A percentile compares a stretch with the other conserved stretches of the same genome.
phyloP scores from a whole-genome alignment of 2,797 vertebrate genomes.

The Clarias fuscus region DNA sequence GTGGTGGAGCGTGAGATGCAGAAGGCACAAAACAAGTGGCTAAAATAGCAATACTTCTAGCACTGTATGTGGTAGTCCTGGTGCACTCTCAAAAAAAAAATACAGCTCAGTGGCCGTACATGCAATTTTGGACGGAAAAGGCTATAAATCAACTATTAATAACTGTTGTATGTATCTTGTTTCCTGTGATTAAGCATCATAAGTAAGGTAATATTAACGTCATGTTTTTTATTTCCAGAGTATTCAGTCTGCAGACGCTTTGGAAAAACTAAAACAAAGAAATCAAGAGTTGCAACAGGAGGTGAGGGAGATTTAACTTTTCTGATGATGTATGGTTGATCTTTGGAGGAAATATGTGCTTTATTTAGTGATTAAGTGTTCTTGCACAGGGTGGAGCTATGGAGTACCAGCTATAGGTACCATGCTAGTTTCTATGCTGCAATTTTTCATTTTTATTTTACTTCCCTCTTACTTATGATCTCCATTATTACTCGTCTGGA shows the following conservation, averaged over 20 bases:
- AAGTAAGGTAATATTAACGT: background rate
- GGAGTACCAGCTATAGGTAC: background rate
- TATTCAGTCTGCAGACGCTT: constrained; percentile 19
- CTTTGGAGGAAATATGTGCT: background rate
- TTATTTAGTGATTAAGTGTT: background rate
- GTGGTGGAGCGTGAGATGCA: background rate
- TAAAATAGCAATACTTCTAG: background rate
- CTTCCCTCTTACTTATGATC: background rate
- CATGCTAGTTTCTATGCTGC: background rate
- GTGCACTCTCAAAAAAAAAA: background rate
- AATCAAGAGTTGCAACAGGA: constrained; percentile 46
- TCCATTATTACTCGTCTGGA: background rate
- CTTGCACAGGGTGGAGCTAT: background rate
- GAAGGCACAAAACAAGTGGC: background rate
- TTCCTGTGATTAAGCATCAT: background rate
- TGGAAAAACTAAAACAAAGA: constrained; percentile 36
- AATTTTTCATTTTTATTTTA: background rate
- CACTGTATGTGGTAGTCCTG: background rate
- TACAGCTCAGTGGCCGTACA: background rate
- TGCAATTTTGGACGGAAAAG: background rate
- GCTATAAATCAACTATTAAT: background rate
- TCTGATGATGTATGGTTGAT: background rate
- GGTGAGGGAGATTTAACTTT: constrained; percentile 42
- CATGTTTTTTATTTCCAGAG: constrained; percentile 27
- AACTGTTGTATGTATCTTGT: background rate